Conservation (phyloP, 2,113 vertebrate species). For the Megaptera novaeangliae region DNA sequence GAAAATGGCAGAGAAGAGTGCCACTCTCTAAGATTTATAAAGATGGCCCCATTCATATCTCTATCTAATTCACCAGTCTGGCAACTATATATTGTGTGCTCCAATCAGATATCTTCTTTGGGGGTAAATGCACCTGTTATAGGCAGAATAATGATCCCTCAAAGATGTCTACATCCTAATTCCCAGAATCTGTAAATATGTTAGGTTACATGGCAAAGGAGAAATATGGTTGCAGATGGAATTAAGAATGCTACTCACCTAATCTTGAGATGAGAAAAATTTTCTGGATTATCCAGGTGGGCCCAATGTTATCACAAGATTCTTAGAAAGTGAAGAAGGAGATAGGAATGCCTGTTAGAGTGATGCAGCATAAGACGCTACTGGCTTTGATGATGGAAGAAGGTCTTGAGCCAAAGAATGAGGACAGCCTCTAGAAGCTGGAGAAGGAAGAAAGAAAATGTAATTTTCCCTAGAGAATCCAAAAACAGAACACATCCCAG, state of each 20-base stretch:
- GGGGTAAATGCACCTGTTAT: not conserved
- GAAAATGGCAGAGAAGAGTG: not conserved
- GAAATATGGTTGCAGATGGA: not conserved
- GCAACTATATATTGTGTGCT: not conserved
- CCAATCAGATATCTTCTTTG: not conserved
- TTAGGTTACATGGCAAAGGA: not conserved
- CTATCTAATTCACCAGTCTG: not conserved
- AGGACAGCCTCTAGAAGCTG: not conserved
- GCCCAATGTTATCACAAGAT: not conserved
- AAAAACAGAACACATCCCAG: not conserved
- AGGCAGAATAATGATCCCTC: not conserved
- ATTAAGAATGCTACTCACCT: not conserved
- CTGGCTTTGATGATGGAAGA: not conserved
- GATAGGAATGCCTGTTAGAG: too few species aligned
- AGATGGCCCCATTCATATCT: not conserved
- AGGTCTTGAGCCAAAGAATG: not conserved
- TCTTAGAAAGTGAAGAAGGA: not conserved
- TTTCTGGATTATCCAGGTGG: not conserved
- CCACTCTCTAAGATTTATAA: not conserved
- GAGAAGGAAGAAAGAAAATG: not conserved
- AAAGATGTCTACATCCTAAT: not conserved
- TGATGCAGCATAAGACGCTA: not conserved
- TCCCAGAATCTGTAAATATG: not conserved
- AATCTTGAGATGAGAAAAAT: not conserved
- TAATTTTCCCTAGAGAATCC: not conserved